These are phyloP conservation scores for Ichneumoninae sp. DNA, from an alignment of 2,888 invertebrate genomes.

Conservation along the genomic window DNA sequence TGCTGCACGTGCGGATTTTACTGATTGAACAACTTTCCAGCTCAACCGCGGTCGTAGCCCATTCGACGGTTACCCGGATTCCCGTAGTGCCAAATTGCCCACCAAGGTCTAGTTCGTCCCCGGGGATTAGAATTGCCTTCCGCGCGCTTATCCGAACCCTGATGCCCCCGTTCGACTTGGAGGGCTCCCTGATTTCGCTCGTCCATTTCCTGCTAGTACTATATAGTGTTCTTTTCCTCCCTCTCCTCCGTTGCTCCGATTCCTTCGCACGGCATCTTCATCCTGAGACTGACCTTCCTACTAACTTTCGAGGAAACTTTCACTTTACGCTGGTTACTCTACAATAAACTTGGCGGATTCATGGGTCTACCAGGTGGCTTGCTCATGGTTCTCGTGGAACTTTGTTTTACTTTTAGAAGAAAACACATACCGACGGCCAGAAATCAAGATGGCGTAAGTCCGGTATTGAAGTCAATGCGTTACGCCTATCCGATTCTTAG, in stretches of 20 bases:
- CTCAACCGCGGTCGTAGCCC: constrained; percentile 34
- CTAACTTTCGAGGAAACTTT: constrained; percentile 38
- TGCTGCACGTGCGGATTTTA: constrained; percentile 9
- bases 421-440: background rate
- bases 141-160: constrained; percentile 19
- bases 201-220: constrained; percentile 34
- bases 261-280: background rate
- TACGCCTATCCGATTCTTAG: too few species aligned
- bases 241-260: constrained; percentile 13
- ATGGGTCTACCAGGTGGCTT: background rate
- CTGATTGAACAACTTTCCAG: constrained; percentile 27
- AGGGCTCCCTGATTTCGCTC: constrained; percentile 65
- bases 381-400: background rate
- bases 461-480: too few species aligned
- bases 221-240: constrained; percentile 18
- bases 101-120: constrained; percentile 60
- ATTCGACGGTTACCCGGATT: constrained; percentile 53
- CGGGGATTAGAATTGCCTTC: constrained; percentile 61
- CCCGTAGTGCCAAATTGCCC: constrained; percentile 61
- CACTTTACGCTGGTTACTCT: background rate
- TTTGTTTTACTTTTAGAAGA: background rate
- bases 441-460: too few species aligned
- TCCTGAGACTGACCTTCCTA: background rate
- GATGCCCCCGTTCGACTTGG: constrained; percentile 55
- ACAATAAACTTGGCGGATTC: constrained; percentile 8